Conservation (phyloP, 2,797 vertebrate species). For the Tympanoctomys barrerae region DNA sequence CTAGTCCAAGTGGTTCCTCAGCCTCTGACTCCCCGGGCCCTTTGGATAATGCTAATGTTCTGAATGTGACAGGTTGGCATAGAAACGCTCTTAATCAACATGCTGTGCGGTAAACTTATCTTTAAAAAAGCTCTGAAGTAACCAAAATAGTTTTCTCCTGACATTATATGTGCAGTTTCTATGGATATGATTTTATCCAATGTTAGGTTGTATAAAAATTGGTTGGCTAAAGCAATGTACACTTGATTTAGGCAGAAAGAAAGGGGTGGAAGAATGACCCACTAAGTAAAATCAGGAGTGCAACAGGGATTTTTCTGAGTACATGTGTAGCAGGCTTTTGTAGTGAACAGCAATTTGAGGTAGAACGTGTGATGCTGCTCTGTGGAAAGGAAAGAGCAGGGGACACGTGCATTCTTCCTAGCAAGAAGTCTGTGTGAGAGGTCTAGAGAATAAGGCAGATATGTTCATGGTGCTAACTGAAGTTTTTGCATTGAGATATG, state of each 20-base stretch:
- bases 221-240: no score
- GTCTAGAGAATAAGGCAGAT: neutral
- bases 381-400: neutral
- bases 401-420: neutral
- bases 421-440: neutral
- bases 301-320: neutral
- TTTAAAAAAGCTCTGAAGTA: neutral
- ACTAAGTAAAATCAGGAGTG: rapidly evolving
- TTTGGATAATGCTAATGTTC: neutral
- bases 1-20: neutral
- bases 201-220: neutral
- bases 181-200: neutral
- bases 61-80: conserved; percentile 51
- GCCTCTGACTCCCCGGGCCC: neutral
- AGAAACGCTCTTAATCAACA: neutral
- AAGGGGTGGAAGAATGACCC: no score
- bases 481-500: neutral
- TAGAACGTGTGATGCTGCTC: neutral
- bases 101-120: no score
- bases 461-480: neutral
- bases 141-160: neutral
- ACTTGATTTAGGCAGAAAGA: rapidly evolving
- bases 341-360: neutral
- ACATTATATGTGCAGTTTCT: neutral
- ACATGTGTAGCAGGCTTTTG: neutral